Evolutionary conservation across 2,797 vertebrate genomes (phyloP).

Genomic region (Tokudaia muenninki): DNA sequence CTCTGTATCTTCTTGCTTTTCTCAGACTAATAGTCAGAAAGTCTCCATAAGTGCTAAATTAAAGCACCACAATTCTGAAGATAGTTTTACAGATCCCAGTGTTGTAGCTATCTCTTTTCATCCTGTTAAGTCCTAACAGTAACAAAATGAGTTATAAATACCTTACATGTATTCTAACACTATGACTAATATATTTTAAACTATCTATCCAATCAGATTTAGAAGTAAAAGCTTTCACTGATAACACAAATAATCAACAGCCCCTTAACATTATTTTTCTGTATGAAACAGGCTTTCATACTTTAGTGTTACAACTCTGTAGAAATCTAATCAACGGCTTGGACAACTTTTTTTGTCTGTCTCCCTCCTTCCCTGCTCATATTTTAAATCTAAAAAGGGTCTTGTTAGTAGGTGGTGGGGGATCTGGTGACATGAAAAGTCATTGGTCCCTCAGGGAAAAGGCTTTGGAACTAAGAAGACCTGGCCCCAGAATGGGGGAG

Average conservation of each 20-base stretch:
- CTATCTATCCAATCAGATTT: slow-evolving; percentile 5
- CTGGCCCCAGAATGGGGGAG: background rate
- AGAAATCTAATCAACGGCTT: slow-evolving; percentile 46
- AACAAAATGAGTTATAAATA: background rate
- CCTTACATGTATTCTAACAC: background rate
- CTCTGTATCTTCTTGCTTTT: slow-evolving; percentile 25
- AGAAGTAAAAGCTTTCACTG: slow-evolving; percentile 48
- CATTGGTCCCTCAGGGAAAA: background rate
- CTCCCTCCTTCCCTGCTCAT: background rate
- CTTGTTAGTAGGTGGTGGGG: background rate
- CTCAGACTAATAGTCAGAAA: slow-evolving; percentile 18
- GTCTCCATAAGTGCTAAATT: slow-evolving; percentile 16
- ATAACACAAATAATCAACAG: slow-evolving; percentile 22
- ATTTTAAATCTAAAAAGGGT: background rate
- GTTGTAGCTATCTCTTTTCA: too few species aligned
- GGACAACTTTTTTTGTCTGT: background rate
- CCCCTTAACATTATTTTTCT: slow-evolving; percentile 53
- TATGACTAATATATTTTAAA: slow-evolving; percentile 35
- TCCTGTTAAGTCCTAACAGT: too few species aligned
- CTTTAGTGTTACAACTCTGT: background rate
- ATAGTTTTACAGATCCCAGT: background rate
- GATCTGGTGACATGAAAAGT: background rate
- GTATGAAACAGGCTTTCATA: background rate
- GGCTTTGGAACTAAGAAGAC: background rate
- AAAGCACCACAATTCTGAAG: slow-evolving; percentile 37